phyloP scores from a whole-genome alignment of 2,797 vertebrate species.

The Semaprochilodus insignis region DNA sequence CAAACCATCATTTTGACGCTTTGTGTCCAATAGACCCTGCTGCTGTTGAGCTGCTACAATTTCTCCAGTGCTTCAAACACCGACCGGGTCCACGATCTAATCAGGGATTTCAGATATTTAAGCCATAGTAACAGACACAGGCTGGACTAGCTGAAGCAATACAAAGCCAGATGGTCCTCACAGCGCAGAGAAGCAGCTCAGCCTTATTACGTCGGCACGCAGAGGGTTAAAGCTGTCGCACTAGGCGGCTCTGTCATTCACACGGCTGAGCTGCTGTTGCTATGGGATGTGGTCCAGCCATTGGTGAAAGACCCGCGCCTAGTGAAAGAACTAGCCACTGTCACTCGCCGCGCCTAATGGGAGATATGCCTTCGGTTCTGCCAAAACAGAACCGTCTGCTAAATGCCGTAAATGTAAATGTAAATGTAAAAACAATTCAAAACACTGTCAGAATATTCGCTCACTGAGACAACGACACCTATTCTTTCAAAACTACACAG shows the following conservation, averaged over 20 bases:
- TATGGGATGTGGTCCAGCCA: conserved; percentile 80
- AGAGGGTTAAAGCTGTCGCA: conserved; percentile 76
- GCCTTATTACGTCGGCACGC: conserved; percentile 59
- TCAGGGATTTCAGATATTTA: conserved; percentile 13
- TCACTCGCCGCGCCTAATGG: conserved; percentile 62
- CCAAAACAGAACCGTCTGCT: too few relatives aligned
- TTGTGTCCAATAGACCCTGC: too few relatives aligned
- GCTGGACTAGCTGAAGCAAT: conserved; percentile 9
- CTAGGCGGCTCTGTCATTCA: conserved; percentile 77
- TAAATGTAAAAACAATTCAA: too few relatives aligned
- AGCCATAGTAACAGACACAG: background rate
- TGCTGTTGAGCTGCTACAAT: background rate
- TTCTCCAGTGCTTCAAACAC: background rate
- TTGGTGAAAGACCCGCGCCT: conserved; percentile 53
- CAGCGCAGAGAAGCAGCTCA: conserved; percentile 19
- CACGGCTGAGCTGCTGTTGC: conserved; percentile 80
- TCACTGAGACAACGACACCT: background rate
- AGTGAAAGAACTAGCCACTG: conserved; percentile 54
- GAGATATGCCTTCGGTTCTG: conserved; percentile 61
- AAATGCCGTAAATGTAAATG: too few relatives aligned
- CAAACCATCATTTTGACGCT: background rate
- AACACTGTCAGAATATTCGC: background rate
- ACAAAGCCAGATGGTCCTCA: conserved; percentile 35
- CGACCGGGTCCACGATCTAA: background rate
- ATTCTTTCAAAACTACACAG: background rate